Conservation (phyloP, 1,140 invertebrate genomes). For the Rhagoletis pomonella region DNA sequence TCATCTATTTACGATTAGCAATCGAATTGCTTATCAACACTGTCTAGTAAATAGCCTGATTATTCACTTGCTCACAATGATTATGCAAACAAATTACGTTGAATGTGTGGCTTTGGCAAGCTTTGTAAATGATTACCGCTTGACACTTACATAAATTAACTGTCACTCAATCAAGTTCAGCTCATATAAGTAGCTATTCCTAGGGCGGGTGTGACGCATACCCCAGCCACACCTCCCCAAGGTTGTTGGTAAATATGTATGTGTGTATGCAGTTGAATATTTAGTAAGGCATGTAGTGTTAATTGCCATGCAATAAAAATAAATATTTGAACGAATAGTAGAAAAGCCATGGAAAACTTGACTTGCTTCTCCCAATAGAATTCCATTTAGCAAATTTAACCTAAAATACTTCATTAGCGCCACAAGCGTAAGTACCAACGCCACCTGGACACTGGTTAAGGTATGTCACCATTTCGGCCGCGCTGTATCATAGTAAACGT, state of each 20-base stretch:
- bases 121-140: constrained; percentile 26
- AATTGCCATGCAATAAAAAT: constrained; percentile 31
- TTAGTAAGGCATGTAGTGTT: background rate
- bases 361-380: too few relatives aligned
- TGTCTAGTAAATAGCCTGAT: background rate
- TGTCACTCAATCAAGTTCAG: constrained; percentile 12
- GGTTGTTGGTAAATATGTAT: background rate
- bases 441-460: too few relatives aligned
- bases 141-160: constrained; percentile 48
- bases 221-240: constrained; percentile 24
- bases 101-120: constrained; percentile 24
- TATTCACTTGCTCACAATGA: background rate
- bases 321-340: background rate
- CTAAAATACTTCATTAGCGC: too few relatives aligned
- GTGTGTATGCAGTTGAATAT: background rate
- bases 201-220: constrained; percentile 1
- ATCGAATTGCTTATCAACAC: constrained; percentile 43
- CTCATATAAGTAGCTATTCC: background rate
- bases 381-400: too few relatives aligned
- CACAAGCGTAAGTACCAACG: too few relatives aligned
- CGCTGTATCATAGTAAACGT: too few relatives aligned
- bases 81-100: constrained; percentile 33
- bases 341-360: background rate
- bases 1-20: constrained; percentile 26
- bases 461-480: too few relatives aligned